Evolutionary conservation across 1,140 invertebrate species (phyloP), one percentile per base, ranked within the genome.

Genomic region (Phortica variegata): DNA sequence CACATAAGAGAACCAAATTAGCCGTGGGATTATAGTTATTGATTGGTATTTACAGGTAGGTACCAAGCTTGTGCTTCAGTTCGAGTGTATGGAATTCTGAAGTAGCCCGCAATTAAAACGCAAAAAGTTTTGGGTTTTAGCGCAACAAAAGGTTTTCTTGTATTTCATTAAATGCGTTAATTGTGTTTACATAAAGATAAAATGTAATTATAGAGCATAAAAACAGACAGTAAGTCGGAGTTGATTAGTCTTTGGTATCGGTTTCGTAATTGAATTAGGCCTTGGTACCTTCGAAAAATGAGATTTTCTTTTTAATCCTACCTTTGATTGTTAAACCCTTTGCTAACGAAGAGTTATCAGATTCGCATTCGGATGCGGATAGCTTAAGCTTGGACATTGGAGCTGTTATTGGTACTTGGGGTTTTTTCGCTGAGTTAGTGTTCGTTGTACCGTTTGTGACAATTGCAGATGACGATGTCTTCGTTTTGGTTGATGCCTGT

Each of bases 241-340:
- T n/a, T n/a, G 47, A 49, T 45, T 47, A 55, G 57, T 58, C 49
- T 52, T 47, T 43, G 37, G 21, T 20, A 41, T 32, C 15, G 32
- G 47, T 12, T 33, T 31, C 29, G 15, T n/a, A 36, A 31, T 19
- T 39, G n/a, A n/a, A 44, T 51, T 60, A 72, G 65, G 80, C 79
- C 76, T 86, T 87, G 45, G 85, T 86, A 55, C 85, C 84, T 60
- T 85, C 85, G 74, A 84, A 85, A 81, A 87, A 87, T 62, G 84
- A 83, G 60, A 87, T 87, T 79, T 84, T 85, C 78, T 83, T 80
- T 61, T 78, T 80, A 58, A 69, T 52, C 85, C 81, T 87, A 86
- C 84, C 85, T 86, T 84, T 85, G 68, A 78, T 79, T 75, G 77
- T 78, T 16, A 73, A 63, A 31, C 71, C 58, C 50, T 60, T 76